Evolutionary conservation across 2,113 vertebrate genomes (phyloP), one percentile per base, ranked within the genome.

Genomic region (Dasyornis broadbenti): DNA sequence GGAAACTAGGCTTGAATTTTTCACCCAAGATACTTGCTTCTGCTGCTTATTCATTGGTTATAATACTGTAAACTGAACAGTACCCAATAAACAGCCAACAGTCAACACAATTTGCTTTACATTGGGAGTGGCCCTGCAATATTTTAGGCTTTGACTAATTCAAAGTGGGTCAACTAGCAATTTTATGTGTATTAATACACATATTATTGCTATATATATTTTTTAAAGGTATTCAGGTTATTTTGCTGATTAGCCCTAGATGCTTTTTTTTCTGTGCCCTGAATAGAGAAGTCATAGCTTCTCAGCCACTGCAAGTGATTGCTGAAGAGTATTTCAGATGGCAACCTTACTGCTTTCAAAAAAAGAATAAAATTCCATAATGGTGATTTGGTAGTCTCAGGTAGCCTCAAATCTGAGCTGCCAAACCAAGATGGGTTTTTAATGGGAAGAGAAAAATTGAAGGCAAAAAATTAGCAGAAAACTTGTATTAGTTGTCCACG

Each of bases 51-150:
- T 82, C 3, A 14, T 16, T 89, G 23, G 7, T 70, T 78, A 9
- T 50, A 42, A 42, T 54, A 39, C 8, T 39, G 23, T 39, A 59
- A 84, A 35, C 2, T 3, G 21, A 89, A 52, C 0, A 0, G 3
- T 70, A 30, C 35, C 33, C 81, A 78, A 77, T 35, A 81, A 83
- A 27, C 18, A 59, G 2, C 18, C 11, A 23, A 17, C 6, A n/a
- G n/a, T n/a, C n/a, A n/a, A 35, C 5, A 8, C 33, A 20, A 7
- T 89, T 73, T 30, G 65, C 40, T 69, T 69, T 77, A 10, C 8
- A 7, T 53, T 52, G 77, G 27, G 9, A 45, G 9, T 81, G 24
- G 24, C 12, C 11, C 12, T 80, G 18, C 6, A 31, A 11, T 61
- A 59, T 75, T 35, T 35, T 72, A 70, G 33, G 8, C 21, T 85